Base-by-base conservation (phyloP, 2,797 vertebrate species). In the Alauda arvensis region DNA sequence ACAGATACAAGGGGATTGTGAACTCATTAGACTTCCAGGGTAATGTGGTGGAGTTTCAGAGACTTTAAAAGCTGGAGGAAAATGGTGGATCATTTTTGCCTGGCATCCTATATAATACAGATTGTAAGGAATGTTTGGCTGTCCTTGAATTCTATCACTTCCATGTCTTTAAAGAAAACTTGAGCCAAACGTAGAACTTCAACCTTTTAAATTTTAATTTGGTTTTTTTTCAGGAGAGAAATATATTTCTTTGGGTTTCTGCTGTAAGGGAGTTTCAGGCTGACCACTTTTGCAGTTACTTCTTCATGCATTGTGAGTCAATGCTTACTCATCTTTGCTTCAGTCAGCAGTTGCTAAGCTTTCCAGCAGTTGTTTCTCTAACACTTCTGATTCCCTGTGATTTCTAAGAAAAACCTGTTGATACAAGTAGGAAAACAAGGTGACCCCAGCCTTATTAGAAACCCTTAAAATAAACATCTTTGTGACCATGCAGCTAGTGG, bases 281-380 rank as follows among this genome's bases (percentile, higher is more conserved):
- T 85, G 71, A 53, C 46, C 33, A 42, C 15, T 76, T 89, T 78
- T 46, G 43, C 37, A 51, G 42, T 63, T 71, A n/a, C 28, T 80
- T 74, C 31, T 88, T 85, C 53, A 15, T 48, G 29, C 20, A 21
- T 31, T 85, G 14, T 75, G 83, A 83, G 33, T 90, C 89, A 92
- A 6, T 53, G 75, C 57, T 77, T 53, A 79, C 75, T 90, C 80
- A 76, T 72, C 59, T 90, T 76, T 19, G 14, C 59, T 83, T 78
- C 57, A 84, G 70, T 89, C 83, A 87, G 71, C 77, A 89, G 66
- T 33, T 89, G 60, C 80, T 89, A 55, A 87, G 19, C 29, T 91
- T 87, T 72, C 74, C 56, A 91, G 56, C 29, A 85, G 79, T 39
- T 85, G 48, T 80, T 57, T 80, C 85, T 70, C 31, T 74, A 28